These are phyloP conservation scores for Andinoacara biseriatus DNA, from an alignment of 2,113 vertebrate species.

Conservation along the genomic window DNA sequence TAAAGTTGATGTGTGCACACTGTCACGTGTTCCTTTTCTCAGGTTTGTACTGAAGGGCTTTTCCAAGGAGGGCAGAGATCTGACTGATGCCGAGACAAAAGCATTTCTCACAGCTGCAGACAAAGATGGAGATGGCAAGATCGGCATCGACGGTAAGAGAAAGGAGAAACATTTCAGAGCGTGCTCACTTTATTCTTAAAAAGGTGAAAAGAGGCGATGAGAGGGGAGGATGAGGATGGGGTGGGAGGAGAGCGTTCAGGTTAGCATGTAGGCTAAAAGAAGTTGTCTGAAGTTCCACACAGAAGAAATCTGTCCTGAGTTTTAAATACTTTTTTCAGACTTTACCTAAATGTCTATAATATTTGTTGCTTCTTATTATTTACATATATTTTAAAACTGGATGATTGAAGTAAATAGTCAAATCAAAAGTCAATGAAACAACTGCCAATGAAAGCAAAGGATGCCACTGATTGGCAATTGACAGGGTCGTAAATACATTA, in stretches of 20 bases:
- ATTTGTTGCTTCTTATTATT: background rate
- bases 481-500: too few relatives aligned
- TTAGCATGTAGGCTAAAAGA: background rate
- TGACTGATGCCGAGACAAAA: constrained; percentile 90
- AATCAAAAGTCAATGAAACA: too few relatives aligned
- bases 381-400: background rate
- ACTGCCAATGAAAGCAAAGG: too few relatives aligned
- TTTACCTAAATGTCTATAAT: background rate
- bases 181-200: background rate
- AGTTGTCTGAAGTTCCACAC: background rate
- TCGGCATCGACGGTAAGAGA: constrained; percentile 90
- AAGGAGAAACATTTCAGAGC: background rate
- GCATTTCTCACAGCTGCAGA: constrained; percentile 89
- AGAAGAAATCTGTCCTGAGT: too few relatives aligned
- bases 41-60: constrained; percentile 93
- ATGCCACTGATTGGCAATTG: too few relatives aligned
- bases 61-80: constrained; percentile 85
- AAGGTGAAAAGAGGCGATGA: background rate
- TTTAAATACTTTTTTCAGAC: background rate
- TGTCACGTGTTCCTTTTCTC: background rate
- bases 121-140: constrained; percentile 96
- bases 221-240: background rate
- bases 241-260: background rate
- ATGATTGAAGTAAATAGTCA: background rate
- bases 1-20: too few relatives aligned